Conservation (phyloP, 2,888 invertebrate genomes). For the Melanotus villosus region DNA sequence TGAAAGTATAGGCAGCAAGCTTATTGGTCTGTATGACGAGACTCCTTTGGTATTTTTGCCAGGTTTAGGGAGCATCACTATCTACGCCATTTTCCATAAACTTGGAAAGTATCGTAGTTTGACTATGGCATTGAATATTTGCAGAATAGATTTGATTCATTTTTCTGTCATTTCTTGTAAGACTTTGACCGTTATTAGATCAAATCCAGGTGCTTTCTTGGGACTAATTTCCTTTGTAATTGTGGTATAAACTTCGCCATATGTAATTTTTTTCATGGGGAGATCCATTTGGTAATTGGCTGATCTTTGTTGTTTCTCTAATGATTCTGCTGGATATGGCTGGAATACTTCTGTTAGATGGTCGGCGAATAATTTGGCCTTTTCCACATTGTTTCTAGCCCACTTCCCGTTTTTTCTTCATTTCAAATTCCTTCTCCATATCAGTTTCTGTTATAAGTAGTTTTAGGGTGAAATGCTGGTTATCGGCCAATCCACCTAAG, state of each 20-base stretch:
- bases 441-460: too few relatives aligned
- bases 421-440: too few relatives aligned
- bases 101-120: too few relatives aligned
- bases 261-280: neutral
- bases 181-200: neutral
- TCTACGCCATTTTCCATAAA: too few relatives aligned
- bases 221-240: neutral
- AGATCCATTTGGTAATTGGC: neutral
- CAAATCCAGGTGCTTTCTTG: neutral
- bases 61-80: too few relatives aligned
- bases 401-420: neutral
- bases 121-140: neutral
- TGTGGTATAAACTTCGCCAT: neutral
- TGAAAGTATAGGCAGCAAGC: too few relatives aligned
- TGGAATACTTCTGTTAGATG: neutral
- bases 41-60: too few relatives aligned
- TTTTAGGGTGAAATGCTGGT: too few relatives aligned
- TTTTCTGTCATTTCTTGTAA: too few relatives aligned
- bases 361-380: neutral
- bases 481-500: too few relatives aligned
- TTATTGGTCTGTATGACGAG: too few relatives aligned
- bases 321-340: neutral
- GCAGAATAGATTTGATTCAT: neutral
- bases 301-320: neutral
- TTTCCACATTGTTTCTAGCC: neutral